phyloP scores from a whole-genome alignment of 2,888 invertebrate species.

The Celastrina argiolus region DNA sequence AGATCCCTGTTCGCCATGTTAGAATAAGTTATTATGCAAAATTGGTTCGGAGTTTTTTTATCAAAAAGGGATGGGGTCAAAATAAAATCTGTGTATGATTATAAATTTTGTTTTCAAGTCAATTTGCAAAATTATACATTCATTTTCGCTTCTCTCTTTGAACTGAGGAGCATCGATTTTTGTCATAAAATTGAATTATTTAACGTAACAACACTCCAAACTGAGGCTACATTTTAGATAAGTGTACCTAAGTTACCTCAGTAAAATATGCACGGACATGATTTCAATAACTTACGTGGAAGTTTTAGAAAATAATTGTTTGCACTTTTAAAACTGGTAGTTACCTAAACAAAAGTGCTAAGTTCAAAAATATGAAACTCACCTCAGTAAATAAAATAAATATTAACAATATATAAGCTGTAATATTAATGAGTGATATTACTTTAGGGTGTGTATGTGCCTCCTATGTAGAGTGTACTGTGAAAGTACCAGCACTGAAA shows the following conservation, averaged over 20 bases:
- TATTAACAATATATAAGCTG: too few species aligned
- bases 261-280: background rate
- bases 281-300: background rate
- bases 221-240: background rate
- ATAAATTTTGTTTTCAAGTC: slow-evolving; percentile 22
- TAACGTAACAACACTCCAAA: background rate
- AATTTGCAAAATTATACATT: slow-evolving; percentile 14
- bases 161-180: background rate
- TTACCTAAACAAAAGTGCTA: background rate
- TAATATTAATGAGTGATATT: too few species aligned
- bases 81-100: slow-evolving; percentile 23
- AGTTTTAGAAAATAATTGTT: background rate
- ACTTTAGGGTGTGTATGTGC: too few species aligned
- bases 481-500: too few species aligned
- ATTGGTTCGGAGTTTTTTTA: slow-evolving; percentile 59
- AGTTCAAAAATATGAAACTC: too few species aligned
- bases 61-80: slow-evolving; percentile 28
- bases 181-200: background rate
- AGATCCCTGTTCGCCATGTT: slow-evolving; percentile 52
- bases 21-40: slow-evolving; percentile 71
- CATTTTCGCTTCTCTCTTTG: background rate
- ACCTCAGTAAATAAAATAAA: too few species aligned
- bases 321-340: background rate
- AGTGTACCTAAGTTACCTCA: background rate
- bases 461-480: too few species aligned